These are phyloP conservation scores for Sphyrna mokarran DNA, from an alignment of 2,113 vertebrate species.

Conservation along the genomic window DNA sequence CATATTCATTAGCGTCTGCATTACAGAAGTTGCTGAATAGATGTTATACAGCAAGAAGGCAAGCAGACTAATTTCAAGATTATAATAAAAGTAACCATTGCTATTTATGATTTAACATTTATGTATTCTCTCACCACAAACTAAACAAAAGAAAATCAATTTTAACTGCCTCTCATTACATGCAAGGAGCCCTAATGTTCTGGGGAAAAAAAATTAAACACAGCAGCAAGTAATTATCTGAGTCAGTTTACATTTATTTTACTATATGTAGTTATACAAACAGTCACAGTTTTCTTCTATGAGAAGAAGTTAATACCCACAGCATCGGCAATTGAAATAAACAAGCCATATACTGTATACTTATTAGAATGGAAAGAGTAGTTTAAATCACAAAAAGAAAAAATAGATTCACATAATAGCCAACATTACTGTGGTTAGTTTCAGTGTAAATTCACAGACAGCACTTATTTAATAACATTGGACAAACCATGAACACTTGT, in stretches of 20 bases:
- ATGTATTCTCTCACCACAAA: background rate
- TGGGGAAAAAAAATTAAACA: background rate
- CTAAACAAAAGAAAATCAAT: background rate
- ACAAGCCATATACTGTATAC: conserved; percentile 24
- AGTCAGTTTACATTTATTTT: conserved; percentile 33
- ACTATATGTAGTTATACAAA: conserved; percentile 35
- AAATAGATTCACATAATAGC: conserved; percentile 17
- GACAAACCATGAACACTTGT: conserved; percentile 31
- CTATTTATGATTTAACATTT: background rate
- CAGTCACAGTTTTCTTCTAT: conserved; percentile 39
- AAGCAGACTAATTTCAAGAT: background rate
- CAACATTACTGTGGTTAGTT: conserved; percentile 15
- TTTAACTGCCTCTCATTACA: background rate
- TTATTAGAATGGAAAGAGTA: conserved; percentile 7
- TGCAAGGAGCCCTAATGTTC: background rate
- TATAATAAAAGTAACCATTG: background rate
- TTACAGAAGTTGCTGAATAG: background rate
- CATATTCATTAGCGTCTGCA: background rate
- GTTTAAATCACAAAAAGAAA: conserved; percentile 15
- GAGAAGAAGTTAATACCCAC: conserved; percentile 37
- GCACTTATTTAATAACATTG: conserved; percentile 35
- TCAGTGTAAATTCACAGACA: conserved; percentile 34
- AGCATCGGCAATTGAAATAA: conserved; percentile 22
- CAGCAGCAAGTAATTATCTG: background rate
- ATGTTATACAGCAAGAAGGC: background rate